Percentiles rank a stretch among this genome's conserved stretches.
phyloP scores from a whole-genome alignment of 2,113 vertebrate species.

The Hippopotamus amphibius region DNA sequence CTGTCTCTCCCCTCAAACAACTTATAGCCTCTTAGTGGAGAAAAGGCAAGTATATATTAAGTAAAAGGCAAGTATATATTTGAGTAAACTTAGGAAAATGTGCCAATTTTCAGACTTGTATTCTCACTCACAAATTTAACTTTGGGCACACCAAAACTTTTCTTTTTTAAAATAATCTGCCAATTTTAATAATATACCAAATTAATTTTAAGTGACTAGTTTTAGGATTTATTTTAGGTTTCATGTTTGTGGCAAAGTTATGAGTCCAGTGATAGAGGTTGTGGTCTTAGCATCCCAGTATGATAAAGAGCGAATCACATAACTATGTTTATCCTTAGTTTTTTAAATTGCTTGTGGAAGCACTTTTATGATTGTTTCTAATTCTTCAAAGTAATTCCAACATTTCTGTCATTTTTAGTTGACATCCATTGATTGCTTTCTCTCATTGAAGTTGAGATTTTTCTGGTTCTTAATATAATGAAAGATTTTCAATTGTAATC shows the following conservation, averaged over 20 bases:
- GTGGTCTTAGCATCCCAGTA: background rate
- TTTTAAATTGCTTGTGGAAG: background rate
- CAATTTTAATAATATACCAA: background rate
- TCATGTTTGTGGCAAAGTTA: background rate
- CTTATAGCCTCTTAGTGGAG: background rate
- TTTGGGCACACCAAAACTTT: background rate
- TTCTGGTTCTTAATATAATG: background rate
- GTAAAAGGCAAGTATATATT: background rate
- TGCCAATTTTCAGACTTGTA: background rate
- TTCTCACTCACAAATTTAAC: background rate
- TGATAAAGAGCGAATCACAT: background rate
- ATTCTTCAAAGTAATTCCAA: background rate
- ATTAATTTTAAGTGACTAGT: background rate
- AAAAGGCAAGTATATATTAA: background rate
- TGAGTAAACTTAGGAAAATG: background rate
- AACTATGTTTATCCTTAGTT: background rate
- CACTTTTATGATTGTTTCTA: background rate
- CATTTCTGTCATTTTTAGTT: background rate
- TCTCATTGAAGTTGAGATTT: background rate
- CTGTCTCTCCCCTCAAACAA: background rate
- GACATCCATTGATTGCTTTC: background rate
- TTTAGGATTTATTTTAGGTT: background rate
- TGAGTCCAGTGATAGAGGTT: background rate
- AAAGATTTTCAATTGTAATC: background rate
- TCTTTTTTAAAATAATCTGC: background rate